These are phyloP conservation scores for Molorchus minor DNA, from an alignment of 2,888 invertebrate genomes.

Conservation along the genomic window DNA sequence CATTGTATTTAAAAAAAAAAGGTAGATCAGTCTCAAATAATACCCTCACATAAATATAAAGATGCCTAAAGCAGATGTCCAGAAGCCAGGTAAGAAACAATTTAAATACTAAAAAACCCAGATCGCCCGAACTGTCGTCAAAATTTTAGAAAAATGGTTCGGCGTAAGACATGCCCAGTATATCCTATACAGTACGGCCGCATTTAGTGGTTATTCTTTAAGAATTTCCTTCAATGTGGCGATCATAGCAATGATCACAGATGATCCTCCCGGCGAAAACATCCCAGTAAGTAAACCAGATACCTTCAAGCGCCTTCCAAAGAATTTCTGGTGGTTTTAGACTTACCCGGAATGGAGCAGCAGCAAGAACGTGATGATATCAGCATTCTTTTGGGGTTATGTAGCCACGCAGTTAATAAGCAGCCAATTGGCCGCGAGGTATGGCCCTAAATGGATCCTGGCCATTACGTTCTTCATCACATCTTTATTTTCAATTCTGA, in stretches of 20 bases:
- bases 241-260: constrained; percentile 13
- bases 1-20: too few relatives aligned
- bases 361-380: constrained; percentile 65
- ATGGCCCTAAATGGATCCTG: constrained; percentile 79
- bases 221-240: constrained; percentile 6
- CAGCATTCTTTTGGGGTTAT: constrained; percentile 85
- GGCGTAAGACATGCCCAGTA: constrained; percentile 13
- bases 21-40: too few relatives aligned
- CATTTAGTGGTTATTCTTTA: constrained; percentile 1
- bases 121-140: too few relatives aligned
- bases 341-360: constrained; percentile 39
- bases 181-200: constrained; percentile 2
- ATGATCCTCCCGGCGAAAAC: constrained; percentile 1
- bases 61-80: too few relatives aligned
- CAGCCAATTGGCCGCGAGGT: constrained; percentile 74
- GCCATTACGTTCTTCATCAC: constrained; percentile 67
- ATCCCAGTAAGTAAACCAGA: constrained; percentile 9
- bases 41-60: too few relatives aligned
- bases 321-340: constrained; percentile 19
- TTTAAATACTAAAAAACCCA: too few relatives aligned
- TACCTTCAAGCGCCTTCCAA: neutral
- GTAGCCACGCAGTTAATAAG: constrained; percentile 76
- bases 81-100: too few relatives aligned
- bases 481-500: constrained; percentile 71
- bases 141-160: constrained; percentile 5